These are phyloP conservation scores for Phoenicopterus ruber DNA, from an alignment of 2,113 vertebrate species.

Conservation along the genomic window DNA sequence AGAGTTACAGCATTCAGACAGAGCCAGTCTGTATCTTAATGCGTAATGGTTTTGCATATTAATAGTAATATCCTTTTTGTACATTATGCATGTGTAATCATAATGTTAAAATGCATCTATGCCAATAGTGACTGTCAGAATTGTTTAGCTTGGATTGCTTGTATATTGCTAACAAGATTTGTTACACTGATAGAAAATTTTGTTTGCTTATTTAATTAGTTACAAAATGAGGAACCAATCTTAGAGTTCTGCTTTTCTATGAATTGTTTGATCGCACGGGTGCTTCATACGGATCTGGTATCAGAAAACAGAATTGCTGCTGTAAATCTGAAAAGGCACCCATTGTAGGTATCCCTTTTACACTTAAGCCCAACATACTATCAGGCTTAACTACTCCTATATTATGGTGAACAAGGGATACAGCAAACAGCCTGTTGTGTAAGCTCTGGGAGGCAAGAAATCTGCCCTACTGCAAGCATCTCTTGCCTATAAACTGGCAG, in stretches of 20 bases:
- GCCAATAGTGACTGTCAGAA: neutral
- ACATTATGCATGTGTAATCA: neutral
- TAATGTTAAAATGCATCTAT: neutral
- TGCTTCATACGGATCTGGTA: neutral
- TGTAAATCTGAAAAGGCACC: neutral
- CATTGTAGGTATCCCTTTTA: neutral
- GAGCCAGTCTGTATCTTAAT: neutral
- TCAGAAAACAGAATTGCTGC: neutral
- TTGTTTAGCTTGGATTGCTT: neutral
- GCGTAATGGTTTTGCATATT: neutral
- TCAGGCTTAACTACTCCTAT: neutral
- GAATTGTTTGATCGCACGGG: neutral
- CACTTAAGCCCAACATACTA: rapidly evolving
- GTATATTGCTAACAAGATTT: neutral
- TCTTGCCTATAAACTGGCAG: neutral
- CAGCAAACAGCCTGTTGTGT: neutral
- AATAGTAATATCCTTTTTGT: neutral
- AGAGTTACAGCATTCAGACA: neutral
- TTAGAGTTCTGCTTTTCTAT: neutral
- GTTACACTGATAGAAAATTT: neutral
- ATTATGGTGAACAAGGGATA: rapidly evolving
- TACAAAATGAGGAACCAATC: neutral
- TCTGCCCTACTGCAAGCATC: neutral
- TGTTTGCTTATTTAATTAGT: neutral
- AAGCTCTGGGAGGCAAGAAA: neutral